Evolutionary conservation across 2,888 invertebrate species (phyloP).

Genomic region (Mylabris sibirica): DNA sequence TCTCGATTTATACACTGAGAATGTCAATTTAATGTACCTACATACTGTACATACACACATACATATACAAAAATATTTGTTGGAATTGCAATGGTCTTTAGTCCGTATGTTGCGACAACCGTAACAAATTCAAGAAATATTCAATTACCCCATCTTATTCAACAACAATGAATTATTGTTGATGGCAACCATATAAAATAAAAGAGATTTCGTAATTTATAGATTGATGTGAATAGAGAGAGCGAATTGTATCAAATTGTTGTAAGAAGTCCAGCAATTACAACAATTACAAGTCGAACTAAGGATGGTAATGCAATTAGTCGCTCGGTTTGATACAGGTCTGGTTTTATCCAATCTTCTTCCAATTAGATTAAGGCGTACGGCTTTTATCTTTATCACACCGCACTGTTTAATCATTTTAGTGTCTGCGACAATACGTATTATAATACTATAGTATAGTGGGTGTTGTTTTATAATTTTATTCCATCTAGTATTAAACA

Average conservation of each 20-base stretch:
- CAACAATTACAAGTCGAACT: slow-evolving; percentile 48
- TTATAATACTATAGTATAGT: slow-evolving; percentile 18
- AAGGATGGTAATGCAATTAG: slow-evolving; percentile 51
- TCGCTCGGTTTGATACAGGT: slow-evolving; percentile 46
- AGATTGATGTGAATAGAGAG: neutral
- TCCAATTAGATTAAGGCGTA: slow-evolving; percentile 42
- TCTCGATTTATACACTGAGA: neutral
- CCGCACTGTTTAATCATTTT: slow-evolving; percentile 44
- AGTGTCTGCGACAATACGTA: slow-evolving; percentile 35
- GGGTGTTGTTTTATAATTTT: slow-evolving; percentile 38
- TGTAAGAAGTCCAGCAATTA: slow-evolving; percentile 44
- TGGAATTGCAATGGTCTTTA: neutral
- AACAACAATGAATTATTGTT: neutral
- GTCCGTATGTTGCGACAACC: neutral
- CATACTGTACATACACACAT: no score
- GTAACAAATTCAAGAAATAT: neutral
- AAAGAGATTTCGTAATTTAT: neutral
- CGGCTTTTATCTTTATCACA: slow-evolving; percentile 39
- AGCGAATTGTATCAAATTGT: neutral
- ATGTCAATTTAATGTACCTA: neutral
- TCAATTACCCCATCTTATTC: neutral
- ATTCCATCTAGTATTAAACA: slow-evolving; percentile 30
- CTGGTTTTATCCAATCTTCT: slow-evolving; percentile 38
- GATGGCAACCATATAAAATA: neutral
- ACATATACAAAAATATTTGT: no score